Evolutionary conservation across 2,888 invertebrate genomes (phyloP), one percentile per base, ranked within the genome.

Genomic region (Philereme transversata): DNA sequence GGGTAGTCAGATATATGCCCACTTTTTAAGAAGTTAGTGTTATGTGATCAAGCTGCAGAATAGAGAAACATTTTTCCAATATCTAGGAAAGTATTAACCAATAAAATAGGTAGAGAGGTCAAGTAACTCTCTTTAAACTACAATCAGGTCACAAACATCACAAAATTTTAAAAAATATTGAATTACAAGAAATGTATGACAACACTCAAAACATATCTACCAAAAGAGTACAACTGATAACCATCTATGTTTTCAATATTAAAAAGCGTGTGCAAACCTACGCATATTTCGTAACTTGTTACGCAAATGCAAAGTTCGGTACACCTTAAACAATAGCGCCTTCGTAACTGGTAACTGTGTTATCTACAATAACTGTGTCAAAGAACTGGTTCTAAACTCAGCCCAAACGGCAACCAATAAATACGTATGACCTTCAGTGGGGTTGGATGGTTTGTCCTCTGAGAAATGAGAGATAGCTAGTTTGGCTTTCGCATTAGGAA

Each of bases 281-380:
- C 71, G 62, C 61, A 67, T 61, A 60, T 63, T 64, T 65, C 60
- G 52, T 62, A 66, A 69, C 61, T 67, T 59, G 70, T 82, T 82
- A 81, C 72, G 76, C 77, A 82, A 85, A 62, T 62, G 49, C 53
- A 44, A 48, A 55, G 60, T 58, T 56, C 44, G 57, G 43, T 56
- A 63, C 45, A 49, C 35, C 50, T 54, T 53, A 62, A 64, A 88
- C 89, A 88, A 89, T 89, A 77, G 86, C 73, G 76, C 70, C 76
- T 77, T 75, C 71, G 78, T 73, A 77, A 76, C 81, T 77, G 81
- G 78, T 73, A 77, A 76, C 81, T 77, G 81, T 87, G 87, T 87
- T 88, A 85, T 88, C 85, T 83, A 71, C 82, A 22, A 22, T 22
- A 89, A 83, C 82, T 88, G 74, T 89, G 89, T 87, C 87, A 86